Evolutionary conservation across 1,140 invertebrate genomes (phyloP).

Genomic region (Macrocentrus cingulum): DNA sequence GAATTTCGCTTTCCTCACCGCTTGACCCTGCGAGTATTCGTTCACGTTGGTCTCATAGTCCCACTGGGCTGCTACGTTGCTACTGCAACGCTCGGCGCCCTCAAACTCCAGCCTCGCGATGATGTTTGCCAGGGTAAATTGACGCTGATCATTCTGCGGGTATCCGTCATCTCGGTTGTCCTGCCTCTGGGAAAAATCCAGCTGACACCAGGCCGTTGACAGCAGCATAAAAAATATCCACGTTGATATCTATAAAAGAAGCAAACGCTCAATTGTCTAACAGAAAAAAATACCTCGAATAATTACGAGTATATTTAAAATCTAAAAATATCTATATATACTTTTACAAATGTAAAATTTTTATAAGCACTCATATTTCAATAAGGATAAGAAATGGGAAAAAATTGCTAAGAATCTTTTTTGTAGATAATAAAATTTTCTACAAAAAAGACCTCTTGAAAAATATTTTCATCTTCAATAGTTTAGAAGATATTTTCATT

Average conservation of each 20-base stretch:
- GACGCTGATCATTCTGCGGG: constrained; percentile 16
- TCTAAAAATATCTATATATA: no score
- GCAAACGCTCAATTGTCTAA: no score
- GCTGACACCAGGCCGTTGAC: constrained; percentile 37
- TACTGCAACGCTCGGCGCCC: constrained; percentile 74
- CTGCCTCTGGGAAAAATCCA: constrained; percentile 47
- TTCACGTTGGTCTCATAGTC: constrained; percentile 86
- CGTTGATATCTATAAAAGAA: constrained; percentile 32
- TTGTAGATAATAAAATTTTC: no score
- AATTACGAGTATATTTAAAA: no score
- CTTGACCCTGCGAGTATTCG: constrained; percentile 75
- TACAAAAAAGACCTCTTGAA: no score
- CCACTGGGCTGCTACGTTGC: constrained; percentile 83
- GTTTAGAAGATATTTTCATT: no score
- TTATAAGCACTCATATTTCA: no score
- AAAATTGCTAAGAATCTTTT: no score
- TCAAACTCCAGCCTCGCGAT: constrained; percentile 71
- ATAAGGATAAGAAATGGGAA: no score
- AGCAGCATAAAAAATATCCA: constrained; percentile 31
- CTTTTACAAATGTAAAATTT: no score
- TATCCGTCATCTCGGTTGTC: constrained; percentile 30
- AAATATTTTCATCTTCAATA: no score
- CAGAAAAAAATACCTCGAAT: neutral
- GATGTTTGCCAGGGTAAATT: constrained; percentile 44
- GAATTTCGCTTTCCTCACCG: constrained; percentile 67